A percentile compares a stretch with the other conserved stretches of the same genome.
Conservation (phyloP, 2,113 vertebrate species). For the Lamprologus callipterus region DNA sequence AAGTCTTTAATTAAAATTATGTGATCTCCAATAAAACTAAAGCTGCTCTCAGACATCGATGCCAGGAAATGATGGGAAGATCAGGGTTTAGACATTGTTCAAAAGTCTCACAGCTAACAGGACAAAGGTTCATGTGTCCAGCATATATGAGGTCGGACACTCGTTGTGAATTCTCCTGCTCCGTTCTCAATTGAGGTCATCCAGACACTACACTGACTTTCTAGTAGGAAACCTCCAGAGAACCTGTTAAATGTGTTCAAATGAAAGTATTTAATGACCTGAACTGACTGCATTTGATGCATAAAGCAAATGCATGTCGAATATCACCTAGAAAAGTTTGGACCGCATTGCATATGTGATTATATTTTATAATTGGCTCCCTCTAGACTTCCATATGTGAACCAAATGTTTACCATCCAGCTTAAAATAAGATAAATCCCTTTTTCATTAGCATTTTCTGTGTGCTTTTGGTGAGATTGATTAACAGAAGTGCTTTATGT, state of each 20-base stretch:
- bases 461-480: background rate
- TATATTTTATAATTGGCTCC: background rate
- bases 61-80: background rate
- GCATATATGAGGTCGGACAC: background rate
- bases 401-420: background rate
- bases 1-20: background rate
- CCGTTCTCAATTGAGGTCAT: background rate
- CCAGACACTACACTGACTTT: background rate
- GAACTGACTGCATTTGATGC: background rate
- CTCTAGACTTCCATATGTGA: background rate
- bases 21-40: fast-evolving
- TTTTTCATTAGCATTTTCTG: background rate
- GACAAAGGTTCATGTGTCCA: background rate
- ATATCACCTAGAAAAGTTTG: background rate
- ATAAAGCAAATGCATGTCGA: background rate
- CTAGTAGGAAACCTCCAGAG: fast-evolving
- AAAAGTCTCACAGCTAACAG: background rate
- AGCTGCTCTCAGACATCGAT: background rate
- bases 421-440: background rate
- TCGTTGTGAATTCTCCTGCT: background rate
- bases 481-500: background rate
- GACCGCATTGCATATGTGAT: background rate
- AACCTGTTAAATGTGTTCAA: background rate
- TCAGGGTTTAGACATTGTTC: background rate
- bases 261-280: background rate